Evolutionary conservation across 2,888 invertebrate genomes (phyloP).

Genomic region (Pinctada fucata): DNA sequence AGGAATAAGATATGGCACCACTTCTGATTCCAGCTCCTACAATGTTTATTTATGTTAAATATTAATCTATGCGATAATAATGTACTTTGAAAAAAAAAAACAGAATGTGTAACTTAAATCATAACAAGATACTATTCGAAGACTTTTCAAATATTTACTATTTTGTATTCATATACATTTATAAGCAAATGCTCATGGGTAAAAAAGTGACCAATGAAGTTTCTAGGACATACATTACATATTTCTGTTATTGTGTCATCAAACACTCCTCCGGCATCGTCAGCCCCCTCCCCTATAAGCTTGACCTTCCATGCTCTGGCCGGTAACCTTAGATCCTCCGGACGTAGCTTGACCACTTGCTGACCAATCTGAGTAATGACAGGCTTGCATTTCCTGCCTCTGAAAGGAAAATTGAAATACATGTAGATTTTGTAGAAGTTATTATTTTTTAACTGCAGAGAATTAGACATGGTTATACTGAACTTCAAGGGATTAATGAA

Average conservation of each 20-base stretch:
- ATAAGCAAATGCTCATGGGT: too few species aligned
- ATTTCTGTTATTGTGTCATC: constrained; percentile 85
- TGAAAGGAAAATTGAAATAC: constrained; percentile 41
- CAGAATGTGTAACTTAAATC: not conserved
- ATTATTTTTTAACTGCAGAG: not conserved
- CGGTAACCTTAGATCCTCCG: constrained; percentile 81
- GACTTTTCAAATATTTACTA: too few species aligned
- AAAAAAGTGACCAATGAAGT: too few species aligned
- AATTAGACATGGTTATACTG: not conserved
- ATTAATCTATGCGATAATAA: too few species aligned
- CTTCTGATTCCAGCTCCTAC: constrained; percentile 80
- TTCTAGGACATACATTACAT: constrained; percentile 77
- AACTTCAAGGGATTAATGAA: too few species aligned
- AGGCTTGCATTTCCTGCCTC: constrained; percentile 80
- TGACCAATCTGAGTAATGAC: constrained; percentile 83
- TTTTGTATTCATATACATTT: too few species aligned
- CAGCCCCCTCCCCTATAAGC: constrained; percentile 83
- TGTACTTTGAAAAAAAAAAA: not conserved
- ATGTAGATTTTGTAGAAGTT: not conserved
- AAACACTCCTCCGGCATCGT: constrained; percentile 85
- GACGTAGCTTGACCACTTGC: constrained; percentile 81
- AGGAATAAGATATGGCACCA: constrained; percentile 81
- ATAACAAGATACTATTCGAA: not conserved
- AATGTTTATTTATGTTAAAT: constrained; percentile 65
- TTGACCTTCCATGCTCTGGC: constrained; percentile 84